Conservation (phyloP, 1,140 invertebrate species). For the Papilio helenus region DNA sequence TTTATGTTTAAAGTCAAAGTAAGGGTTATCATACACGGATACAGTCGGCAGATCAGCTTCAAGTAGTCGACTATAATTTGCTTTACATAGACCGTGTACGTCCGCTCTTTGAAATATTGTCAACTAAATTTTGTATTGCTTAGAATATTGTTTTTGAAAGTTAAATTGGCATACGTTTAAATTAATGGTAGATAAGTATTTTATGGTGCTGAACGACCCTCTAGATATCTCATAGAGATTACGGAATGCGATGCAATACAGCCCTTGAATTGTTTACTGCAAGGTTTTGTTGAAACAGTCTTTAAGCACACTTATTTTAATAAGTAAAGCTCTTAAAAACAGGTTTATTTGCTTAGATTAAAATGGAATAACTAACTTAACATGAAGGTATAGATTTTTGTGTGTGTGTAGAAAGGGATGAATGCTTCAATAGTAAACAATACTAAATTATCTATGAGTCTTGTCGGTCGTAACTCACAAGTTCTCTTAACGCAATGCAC, state of each 20-base stretch:
- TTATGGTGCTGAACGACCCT: not conserved
- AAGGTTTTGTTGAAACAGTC: not conserved
- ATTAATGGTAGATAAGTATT: constrained; percentile 8
- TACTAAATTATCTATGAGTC: too few relatives aligned
- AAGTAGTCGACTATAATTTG: not conserved
- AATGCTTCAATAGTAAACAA: too few relatives aligned
- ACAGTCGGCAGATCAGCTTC: not conserved
- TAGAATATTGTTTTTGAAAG: constrained; percentile 6
- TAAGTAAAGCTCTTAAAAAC: too few relatives aligned
- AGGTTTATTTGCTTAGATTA: too few relatives aligned
- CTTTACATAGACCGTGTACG: not conserved
- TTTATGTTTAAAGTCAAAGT: constrained; percentile 21
- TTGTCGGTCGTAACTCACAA: not conserved
- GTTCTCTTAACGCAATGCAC: not conserved
- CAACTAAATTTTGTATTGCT: constrained; percentile 30
- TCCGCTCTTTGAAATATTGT: constrained; percentile 3
- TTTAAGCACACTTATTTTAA: too few relatives aligned
- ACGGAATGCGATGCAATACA: not conserved
- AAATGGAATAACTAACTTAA: too few relatives aligned
- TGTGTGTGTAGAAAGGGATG: too few relatives aligned
- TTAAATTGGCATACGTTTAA: not conserved
- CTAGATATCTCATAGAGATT: not conserved
- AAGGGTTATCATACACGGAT: not conserved
- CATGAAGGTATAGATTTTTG: too few relatives aligned
- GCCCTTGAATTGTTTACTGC: constrained; percentile 1